A percentile compares a stretch with the other conserved stretches of the same genome.
These are phyloP conservation scores for Rhinoderma darwinii DNA, from an alignment of 2,113 vertebrate species.

Conservation along the genomic window DNA sequence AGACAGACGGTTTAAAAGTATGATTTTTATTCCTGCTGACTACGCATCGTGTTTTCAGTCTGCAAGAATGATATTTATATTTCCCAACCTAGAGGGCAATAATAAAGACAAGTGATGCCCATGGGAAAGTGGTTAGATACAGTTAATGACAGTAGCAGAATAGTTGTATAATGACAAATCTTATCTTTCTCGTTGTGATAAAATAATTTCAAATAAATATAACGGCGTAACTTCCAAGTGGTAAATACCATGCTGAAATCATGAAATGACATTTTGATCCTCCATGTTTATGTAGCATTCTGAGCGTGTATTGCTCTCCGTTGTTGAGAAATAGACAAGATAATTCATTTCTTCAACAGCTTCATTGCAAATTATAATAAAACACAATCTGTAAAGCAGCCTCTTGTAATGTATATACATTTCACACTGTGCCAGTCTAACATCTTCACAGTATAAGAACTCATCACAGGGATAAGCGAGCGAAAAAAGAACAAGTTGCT, in stretches of 20 bases:
- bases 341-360: slow-evolving; percentile 21
- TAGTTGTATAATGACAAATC: neutral
- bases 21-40: neutral
- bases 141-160: neutral
- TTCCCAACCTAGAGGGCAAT: neutral
- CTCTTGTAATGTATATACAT: slow-evolving; percentile 26
- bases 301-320: neutral
- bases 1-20: neutral
- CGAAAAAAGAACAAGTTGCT: slow-evolving; percentile 27
- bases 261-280: neutral
- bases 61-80: neutral
- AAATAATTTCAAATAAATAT: slow-evolving; percentile 10
- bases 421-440: neutral
- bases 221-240: neutral
- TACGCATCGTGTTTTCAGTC: neutral
- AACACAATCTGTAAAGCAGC: slow-evolving; percentile 25
- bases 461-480: neutral
- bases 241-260: neutral
- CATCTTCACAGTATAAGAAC: neutral
- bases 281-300: neutral
- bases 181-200: neutral
- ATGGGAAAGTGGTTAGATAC: neutral
- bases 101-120: slow-evolving; percentile 6
- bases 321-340: slow-evolving; percentile 9
- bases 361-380: slow-evolving; percentile 20